Percentiles rank a stretch among this genome's conserved stretches.
Evolutionary conservation across 2,113 vertebrate genomes (phyloP).

Genomic region (Aspidoscelis tigris): DNA sequence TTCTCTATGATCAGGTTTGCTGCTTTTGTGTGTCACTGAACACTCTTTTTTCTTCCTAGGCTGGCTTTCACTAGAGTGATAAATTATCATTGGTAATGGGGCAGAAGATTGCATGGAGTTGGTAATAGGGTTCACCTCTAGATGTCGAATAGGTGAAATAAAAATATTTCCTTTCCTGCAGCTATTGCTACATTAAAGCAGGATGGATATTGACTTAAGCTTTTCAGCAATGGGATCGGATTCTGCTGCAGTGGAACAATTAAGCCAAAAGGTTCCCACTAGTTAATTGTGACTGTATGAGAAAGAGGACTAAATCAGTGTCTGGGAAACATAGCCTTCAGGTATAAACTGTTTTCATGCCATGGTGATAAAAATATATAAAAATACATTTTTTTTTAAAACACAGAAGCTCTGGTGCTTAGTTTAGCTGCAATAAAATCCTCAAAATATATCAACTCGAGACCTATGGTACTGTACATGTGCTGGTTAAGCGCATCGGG

Average conservation of each 20-base stretch:
- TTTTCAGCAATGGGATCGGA: constrained; percentile 7
- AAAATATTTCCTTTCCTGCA: constrained; percentile 51
- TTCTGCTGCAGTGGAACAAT: constrained; percentile 19
- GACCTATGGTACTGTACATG: background rate
- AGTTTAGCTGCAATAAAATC: background rate
- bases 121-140: constrained; percentile 56
- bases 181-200: constrained; percentile 42
- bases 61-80: constrained; percentile 20
- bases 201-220: constrained; percentile 32
- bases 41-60: background rate
- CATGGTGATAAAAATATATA: background rate
- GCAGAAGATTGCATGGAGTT: constrained; percentile 42
- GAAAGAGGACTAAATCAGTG: background rate
- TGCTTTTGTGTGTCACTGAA: constrained; percentile 1
- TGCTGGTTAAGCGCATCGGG: background rate
- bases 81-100: constrained; percentile 33
- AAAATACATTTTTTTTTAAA: background rate
- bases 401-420: background rate
- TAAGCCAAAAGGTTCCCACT: background rate
- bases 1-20: background rate
- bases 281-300: constrained; percentile 16
- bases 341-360: background rate
- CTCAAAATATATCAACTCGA: background rate
- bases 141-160: constrained; percentile 47
- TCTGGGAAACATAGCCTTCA: background rate